Base-by-base conservation (phyloP, 2,113 vertebrate species). In the Oryzias celebensis region DNA sequence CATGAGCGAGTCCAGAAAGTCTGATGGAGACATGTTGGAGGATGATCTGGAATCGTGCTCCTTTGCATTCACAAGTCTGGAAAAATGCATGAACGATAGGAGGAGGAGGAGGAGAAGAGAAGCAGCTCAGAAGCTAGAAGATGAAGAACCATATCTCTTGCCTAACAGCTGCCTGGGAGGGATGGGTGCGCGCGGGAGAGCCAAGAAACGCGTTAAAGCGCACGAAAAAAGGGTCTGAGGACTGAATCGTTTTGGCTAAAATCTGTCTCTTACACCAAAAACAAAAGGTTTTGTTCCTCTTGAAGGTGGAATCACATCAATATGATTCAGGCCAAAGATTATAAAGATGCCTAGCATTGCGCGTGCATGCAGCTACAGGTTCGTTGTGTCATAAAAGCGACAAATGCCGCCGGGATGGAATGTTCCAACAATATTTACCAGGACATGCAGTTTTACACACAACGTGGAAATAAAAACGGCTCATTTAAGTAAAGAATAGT, bases 1-100 rank as follows among this genome's bases (percentile, higher is more conserved):
- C 97, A 98, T 99, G 82, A 98, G 92, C 83, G 98, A 98, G 87
- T 99, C 97, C 92, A 99, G 93, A 91, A 98, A 99, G 92, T 98
- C 96, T 65, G 97, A 99, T 68, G 96, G 97, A 86, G 96, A 98
- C 90, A 98, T 89, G 78, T 92, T 94, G 87, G 96, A 92, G 82
- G 94, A 94, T 31, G 94, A 92, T 89, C 95, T 95, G 89, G 94
- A 92, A 85, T 98, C 96, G 91, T 94, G 92, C 90, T 99, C 97
- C 92, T 98, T 98, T 89, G 94, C 96, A 88, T 93, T 91, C 85
- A 89, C 86, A 71, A 87, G 81, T 93, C 97, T 99, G 83, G 23
- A 78, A 51, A 73, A 41, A 65, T 22, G 31, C 26, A 31, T 36
- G 69, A 36, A 52, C 17, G 50, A 43, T 16, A 17, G 17, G 14